Base-by-base conservation (phyloP, 2,113 vertebrate species). In the Brachionichthys hirsutus region DNA sequence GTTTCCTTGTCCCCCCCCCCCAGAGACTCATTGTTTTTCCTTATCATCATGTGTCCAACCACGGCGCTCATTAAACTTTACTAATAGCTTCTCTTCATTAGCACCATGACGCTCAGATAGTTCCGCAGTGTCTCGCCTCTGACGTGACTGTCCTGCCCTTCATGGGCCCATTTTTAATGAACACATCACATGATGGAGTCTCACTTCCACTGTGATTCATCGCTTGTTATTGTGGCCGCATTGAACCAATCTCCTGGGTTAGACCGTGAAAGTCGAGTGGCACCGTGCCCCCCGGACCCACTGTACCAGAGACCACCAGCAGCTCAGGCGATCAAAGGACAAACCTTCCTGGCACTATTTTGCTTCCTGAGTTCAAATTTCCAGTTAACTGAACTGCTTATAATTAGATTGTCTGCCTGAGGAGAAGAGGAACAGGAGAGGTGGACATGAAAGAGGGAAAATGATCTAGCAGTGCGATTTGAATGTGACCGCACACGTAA, bases 331-430 rank as follows among this genome's bases (percentile, higher is more conserved):
- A 83, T 86, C 84, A 82, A 80, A 82, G 78, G 56, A 72, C 60
- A 43, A 70, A 62, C 50, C 56, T 52, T 64, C 68, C 68, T 85
- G 80, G 82, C 73, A 60, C 65, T 2, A 65, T 61, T 51, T 47
- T 9, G 30, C 66, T 85, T 89, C 76, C 84, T 82, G 76, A 22
- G 65, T 57, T 86, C 80, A 69, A 57, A 40, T 85, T 89, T 85
- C 83, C 55, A 73, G 38, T 69, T 73, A 74, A 80, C 59, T 68
- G 64, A 81, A 78, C 73, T 71, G 71, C 63, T 75, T 82, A 60
- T 75, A 77, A 83, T 87, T 77, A 87, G 66, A 52, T 56, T 7
- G 50, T 48, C 13, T n/a, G 75, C 79, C 78, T 53, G 49, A 38
- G 74, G 67, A 69, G 43, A 56, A 63, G 50, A 38, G 13, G 59